Evolutionary conservation across 2,888 invertebrate species (phyloP).

Genomic region (Synergus umbraculus): DNA sequence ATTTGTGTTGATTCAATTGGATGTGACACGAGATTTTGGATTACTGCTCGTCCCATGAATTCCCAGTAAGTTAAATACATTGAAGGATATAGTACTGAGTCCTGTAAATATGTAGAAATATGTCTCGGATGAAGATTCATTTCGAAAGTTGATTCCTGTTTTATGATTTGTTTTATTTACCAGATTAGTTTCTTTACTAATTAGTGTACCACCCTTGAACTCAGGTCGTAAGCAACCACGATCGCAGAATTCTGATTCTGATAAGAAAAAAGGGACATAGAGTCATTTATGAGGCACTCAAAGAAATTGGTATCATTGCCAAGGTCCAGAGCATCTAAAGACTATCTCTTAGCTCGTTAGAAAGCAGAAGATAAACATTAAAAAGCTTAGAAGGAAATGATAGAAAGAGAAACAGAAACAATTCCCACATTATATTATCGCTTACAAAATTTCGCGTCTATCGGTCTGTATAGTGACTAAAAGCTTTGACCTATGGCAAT

Average conservation of each 20-base stretch:
- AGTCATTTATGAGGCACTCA: not conserved
- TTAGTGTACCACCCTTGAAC: not conserved
- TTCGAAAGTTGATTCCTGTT: not conserved
- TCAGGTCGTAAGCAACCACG: not conserved
- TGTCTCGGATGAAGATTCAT: not conserved
- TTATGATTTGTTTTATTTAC: not conserved
- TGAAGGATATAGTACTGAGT: not conserved
- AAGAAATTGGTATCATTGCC: not conserved
- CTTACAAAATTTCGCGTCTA: conserved; percentile 66
- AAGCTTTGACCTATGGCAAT: conserved; percentile 75
- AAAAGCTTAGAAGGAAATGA: conserved; percentile 13
- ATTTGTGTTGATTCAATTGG: not conserved
- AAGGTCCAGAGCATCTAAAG: not conserved
- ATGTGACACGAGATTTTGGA: conserved; percentile 50
- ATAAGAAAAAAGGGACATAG: not conserved
- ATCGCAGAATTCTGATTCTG: not conserved
- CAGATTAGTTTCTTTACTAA: not conserved
- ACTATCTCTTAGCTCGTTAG: not conserved
- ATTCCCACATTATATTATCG: conserved; percentile 60
- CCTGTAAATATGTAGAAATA: not conserved
- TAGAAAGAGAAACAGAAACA: conserved; percentile 53
- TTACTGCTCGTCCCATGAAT: conserved; percentile 67
- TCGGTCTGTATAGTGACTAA: conserved; percentile 66
- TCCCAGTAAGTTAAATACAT: conserved; percentile 58
- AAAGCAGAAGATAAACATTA: conserved; percentile 11